Conservation (phyloP, 92 coral and sea anemone species). For the Heliopora coerulea region DNA sequence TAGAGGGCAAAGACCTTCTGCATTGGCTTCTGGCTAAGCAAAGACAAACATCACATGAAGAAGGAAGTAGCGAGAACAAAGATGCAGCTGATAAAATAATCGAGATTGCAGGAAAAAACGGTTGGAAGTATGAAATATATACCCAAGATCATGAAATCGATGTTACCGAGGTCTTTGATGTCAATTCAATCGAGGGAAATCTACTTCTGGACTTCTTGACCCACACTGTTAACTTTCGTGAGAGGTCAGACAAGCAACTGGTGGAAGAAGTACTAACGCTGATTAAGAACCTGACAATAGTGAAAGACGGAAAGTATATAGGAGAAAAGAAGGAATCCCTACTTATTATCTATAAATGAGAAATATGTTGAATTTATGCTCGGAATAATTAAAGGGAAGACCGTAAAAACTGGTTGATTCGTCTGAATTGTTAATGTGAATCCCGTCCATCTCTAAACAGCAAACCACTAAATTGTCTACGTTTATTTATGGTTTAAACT, state of each 20-base stretch:
- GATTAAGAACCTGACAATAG: constrained; percentile 23
- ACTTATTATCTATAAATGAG: neutral
- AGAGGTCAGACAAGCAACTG: constrained; percentile 31
- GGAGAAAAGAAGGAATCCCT: constrained; percentile 36
- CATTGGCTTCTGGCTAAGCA: too few relatives aligned
- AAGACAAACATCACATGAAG: too few relatives aligned
- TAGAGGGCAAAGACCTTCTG: neutral
- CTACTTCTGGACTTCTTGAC: constrained; percentile 48
- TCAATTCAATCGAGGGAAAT: constrained; percentile 46
- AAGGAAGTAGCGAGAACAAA: neutral
- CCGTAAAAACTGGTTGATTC: too few relatives aligned
- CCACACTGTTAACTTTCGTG: constrained; percentile 31
- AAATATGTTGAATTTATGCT: too few relatives aligned
- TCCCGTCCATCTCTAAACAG: too few relatives aligned
- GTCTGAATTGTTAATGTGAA: too few relatives aligned
- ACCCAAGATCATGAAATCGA: constrained; percentile 33
- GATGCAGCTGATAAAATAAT: neutral
- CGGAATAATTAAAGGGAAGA: too few relatives aligned
- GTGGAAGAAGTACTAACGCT: constrained; percentile 42
- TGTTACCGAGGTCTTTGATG: constrained; percentile 48
- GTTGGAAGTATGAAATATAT: constrained; percentile 37
- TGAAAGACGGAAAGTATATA: constrained; percentile 36
- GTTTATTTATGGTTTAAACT: too few relatives aligned
- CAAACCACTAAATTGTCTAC: too few relatives aligned
- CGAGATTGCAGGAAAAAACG: constrained; percentile 24